Base-by-base conservation (phyloP, 2,888 invertebrate species). In the Blomia tropicalis region DNA sequence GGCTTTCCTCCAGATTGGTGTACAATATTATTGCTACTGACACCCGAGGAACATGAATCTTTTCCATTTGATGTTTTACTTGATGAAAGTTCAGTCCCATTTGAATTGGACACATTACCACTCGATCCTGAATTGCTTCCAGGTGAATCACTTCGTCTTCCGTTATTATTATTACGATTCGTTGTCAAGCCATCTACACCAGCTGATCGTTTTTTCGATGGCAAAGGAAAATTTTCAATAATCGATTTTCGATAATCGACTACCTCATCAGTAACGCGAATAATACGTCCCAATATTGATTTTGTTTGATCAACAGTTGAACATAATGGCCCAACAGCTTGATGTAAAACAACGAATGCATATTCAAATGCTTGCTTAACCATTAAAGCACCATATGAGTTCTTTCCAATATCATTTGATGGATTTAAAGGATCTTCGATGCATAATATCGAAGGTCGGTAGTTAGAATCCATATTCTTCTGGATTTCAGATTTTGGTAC, bases 371-470 rank as follows among this genome's bases (percentile, higher is more conserved):
- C 91, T 77, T 87, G 84, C 74, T 87, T 86, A 22, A 87, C 86
- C 73, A 86, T 84, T 70, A 93, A 77, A 67, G 88, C 88, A 64
- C 91, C 91, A 75, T 93, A 95, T 71, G 93, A 93, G 74, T 92
- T 92, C 69, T 93, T 83, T 7, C 96, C 96, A 73, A 98, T 95
- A 75, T 96, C 96, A 75, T 98, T 98, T 68, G 86, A 91, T 74
- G 71, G 56, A 47, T 65, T 51, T 25, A 98, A 79, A 25, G 98
- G 98, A 78, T 98, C 98, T 77, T 96, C 95, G 70, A 98, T 95
- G 73, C 93, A 95, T 67, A 98, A 78, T 72, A 95, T 77, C 66
- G 93, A 91, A 25, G 90, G 73, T 56, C 92, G 79, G 75, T 92
- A 89, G 0, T 92, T 92, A 75, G 90, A 89, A 69, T 86, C 83